Conservation (phyloP, 1,140 invertebrate genomes). For the Eupristina koningsbergeri region DNA sequence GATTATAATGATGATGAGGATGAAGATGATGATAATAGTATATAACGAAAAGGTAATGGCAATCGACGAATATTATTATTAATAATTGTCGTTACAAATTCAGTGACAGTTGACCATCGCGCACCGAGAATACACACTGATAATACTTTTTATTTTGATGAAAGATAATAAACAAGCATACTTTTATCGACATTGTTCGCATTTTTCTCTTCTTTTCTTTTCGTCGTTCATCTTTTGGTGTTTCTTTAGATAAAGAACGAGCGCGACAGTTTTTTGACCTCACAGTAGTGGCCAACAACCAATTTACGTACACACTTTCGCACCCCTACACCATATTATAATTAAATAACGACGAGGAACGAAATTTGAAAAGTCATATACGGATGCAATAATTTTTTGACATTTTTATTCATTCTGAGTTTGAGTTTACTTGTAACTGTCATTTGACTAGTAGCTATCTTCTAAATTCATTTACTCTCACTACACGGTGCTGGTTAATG, state of each 20-base stretch:
- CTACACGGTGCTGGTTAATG: constrained; percentile 72
- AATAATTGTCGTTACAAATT: constrained; percentile 58
- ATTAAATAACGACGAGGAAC: constrained; percentile 14
- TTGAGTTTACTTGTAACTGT: constrained; percentile 65
- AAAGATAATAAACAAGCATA: constrained; percentile 23
- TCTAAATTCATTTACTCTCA: constrained; percentile 69
- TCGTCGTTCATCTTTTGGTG: not conserved
- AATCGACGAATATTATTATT: constrained; percentile 48
- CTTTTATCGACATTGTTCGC: constrained; percentile 19
- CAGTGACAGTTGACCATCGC: constrained; percentile 38
- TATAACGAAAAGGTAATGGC: constrained; percentile 44
- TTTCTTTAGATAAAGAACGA: not conserved
- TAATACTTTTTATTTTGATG: constrained; percentile 38
- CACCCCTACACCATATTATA: not conserved
- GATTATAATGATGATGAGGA: constrained; percentile 65
- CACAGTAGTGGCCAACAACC: constrained; percentile 1
- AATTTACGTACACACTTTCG: not conserved
- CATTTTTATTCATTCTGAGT: constrained; percentile 26
- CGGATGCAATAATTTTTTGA: constrained; percentile 4
- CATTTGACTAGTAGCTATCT: constrained; percentile 58
- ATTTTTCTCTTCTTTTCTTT: not conserved
- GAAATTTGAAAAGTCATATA: constrained; percentile 5
- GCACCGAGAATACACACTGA: constrained; percentile 29
- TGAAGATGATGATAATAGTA: constrained; percentile 55
- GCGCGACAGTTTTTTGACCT: constrained; percentile 7